phyloP scores from a whole-genome alignment of 1,140 invertebrate genomes.

The Zaprionus inermis region DNA sequence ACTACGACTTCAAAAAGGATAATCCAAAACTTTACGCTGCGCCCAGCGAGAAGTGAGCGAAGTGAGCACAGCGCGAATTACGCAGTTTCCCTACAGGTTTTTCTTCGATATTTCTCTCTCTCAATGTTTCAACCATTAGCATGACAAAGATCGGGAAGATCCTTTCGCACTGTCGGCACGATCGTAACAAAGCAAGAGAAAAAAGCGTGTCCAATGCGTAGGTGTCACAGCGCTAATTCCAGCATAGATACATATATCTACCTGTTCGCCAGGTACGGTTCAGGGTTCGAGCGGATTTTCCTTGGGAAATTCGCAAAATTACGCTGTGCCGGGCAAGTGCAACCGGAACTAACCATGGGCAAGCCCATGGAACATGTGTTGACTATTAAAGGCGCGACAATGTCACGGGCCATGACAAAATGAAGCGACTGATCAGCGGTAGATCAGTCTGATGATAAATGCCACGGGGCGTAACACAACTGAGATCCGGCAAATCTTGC shows the following conservation, averaged over 20 bases:
- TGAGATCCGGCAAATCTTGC: neutral
- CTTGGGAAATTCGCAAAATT: conserved; percentile 49
- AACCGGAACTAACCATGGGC: conserved; percentile 34
- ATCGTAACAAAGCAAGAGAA: conserved; percentile 14
- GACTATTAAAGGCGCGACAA: conserved; percentile 56
- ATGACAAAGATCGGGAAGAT: conserved; percentile 14
- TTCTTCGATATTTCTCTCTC: neutral
- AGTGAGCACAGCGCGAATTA: conserved; percentile 30
- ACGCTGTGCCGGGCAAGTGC: conserved; percentile 44
- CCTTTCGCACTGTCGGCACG: neutral
- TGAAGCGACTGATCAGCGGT: conserved; percentile 17
- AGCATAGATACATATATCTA: conserved; percentile 44
- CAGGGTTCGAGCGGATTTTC: conserved; percentile 18
- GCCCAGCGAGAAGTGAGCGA: neutral
- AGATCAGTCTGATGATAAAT: conserved; percentile 22
- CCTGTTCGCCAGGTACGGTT: neutral
- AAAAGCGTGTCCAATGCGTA: conserved; percentile 31
- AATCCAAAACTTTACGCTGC: conserved; percentile 17
- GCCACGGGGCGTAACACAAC: neutral
- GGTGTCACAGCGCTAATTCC: conserved; percentile 41
- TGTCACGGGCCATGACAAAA: conserved; percentile 47
- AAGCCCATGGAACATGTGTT: conserved; percentile 46
- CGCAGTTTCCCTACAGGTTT: conserved; percentile 28
- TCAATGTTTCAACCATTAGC: conserved; percentile 29
- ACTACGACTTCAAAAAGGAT: neutral